Base-by-base conservation (phyloP, 2,888 invertebrate species). In the Pasiphila rectangulata region DNA sequence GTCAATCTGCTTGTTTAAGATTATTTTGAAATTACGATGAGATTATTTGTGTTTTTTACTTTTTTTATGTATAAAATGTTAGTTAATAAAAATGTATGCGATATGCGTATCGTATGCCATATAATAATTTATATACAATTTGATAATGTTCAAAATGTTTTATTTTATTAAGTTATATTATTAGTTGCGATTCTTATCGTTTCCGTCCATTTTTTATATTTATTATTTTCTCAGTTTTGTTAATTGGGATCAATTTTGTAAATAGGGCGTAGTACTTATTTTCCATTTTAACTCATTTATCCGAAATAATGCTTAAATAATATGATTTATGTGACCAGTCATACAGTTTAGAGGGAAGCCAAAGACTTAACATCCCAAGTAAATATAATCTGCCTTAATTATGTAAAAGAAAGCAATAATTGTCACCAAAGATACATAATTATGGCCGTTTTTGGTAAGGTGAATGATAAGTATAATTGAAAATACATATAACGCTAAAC, bases 281-380 rank as follows among this genome's bases (percentile, higher is more conserved):
- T 45, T 41, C 41, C 34, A 38, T 46, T 40, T 36, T 30, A n/a
- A 49, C 39, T 51, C 29, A 43, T 48, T 40, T 45, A 43, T 47
- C 47, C 48, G 45, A 35, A 41, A 38, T 51, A 44, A 47, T 34
- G 23, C 41, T 56, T 57, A 53, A 56, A 59, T 55, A 51, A 63
- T 63, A 69, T 68, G 67, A 64, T 69, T 70, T 69, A 59, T 66
- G 69, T 70, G 62, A 62, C 69, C 40, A 73, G 67, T 80, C 87
- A 88, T 88, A 88, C 87, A 88, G 87, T 87, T 79, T 85, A 87
- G 87, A 78, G 70, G 67, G 75, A 80, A 81, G 79, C 87, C 87
- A 88, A 88, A 88, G 87, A 87, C 79, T 77, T 61, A 60, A 61
- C 65, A 65, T 59, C 56, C 50, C 67, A 61, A 46, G 64, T 45